Base-by-base conservation (phyloP, 2,888 invertebrate genomes). In the Reticulitermes lucifugus region DNA sequence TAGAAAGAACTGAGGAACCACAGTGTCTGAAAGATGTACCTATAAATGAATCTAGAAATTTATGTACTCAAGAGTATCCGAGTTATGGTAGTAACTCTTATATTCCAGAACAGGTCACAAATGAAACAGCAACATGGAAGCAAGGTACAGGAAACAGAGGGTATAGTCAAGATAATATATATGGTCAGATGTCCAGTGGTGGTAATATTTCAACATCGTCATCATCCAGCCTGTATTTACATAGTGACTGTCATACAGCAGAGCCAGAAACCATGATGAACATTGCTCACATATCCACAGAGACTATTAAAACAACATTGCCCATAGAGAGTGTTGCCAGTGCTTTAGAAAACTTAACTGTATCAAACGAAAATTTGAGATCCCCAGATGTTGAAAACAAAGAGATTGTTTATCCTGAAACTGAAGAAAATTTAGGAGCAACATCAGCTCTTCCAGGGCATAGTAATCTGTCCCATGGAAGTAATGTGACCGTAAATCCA, bases 401-500 rank as follows among this genome's bases (percentile, higher is more conserved):
- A 85, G 90, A 90, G 87, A 89, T 90, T 43, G 85, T 89, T 5
- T 86, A 88, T 2, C 88, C 86, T 60, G 88, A 88, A 86, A 51
- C 73, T 90, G 83, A 85, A 90, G 60, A 43, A 4, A 71, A 90
- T n/a, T 65, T n/a, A 25, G 25, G n/a, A 25, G 65, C n/a, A 65
- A 25, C 25, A 25, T n/a, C n/a, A 12, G 18, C 55, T 55, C 12
- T n/a, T 65, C 7, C n/a, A 25, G 65, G n/a, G n/a, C 65, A n/a
- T 25, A 25, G n/a, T 12, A 65, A 25, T 25, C 25, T 7, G 6
- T 65, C 65, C n/a, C 12, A 10, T 65, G 65, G 7, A 25, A 65
- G 25, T 55, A 55, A 55, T 55, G 55, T 89, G 79, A 89, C 91
- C 70, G 87, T 91, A 65, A 90, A 90, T 83, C 89, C 91, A 70